Base-by-base conservation (phyloP, 2,797 vertebrate species). In the Myotis findleyi region DNA sequence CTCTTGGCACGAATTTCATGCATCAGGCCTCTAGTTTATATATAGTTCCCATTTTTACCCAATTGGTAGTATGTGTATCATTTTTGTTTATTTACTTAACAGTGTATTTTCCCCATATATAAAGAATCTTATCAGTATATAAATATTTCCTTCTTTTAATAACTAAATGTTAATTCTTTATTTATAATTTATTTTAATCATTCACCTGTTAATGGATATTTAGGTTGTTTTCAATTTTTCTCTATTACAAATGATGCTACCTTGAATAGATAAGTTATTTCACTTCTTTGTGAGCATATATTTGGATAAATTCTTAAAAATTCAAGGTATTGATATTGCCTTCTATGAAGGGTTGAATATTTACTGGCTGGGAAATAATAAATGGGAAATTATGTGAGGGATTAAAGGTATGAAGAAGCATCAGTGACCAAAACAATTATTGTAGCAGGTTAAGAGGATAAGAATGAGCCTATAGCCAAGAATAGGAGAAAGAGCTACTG, bases 361-460 rank as follows among this genome's bases (percentile, higher is more conserved):
- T 95, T 71, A 80, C 86, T 94, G 47, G n/a, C 86, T 96, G 62
- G 41, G 18, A 94, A 94, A 89, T 95, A 41, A 86, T 59, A 79
- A 95, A 30, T 53, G 25, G 83, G 47, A 64, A 95, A 94, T n/a
- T 71, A 41, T 89, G 20, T 76, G 68, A 72, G 14, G 21, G 55
- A 59, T 75, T 95, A 80, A 82, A 95, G 17, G 21, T 82, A 14
- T 44, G 4, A 91, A 51, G 44, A 88, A 96, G 38, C 21, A 90
- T 36, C 68, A 85, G 13, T 88, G 80, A 91, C 16, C 30, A 87
- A 90, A 64, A 84, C 27, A 62, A 71, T 76, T 21, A n/a, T 64
- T 64, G 21, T 79, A 72, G n/a, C 85, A 44, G n/a, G 6, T 69
- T 95, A 88, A 87, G 57, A 75, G 62, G 12, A 55, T 77, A 91